phyloP scores from a whole-genome alignment of 2,797 vertebrate species.

The Sebastes glaucus region DNA sequence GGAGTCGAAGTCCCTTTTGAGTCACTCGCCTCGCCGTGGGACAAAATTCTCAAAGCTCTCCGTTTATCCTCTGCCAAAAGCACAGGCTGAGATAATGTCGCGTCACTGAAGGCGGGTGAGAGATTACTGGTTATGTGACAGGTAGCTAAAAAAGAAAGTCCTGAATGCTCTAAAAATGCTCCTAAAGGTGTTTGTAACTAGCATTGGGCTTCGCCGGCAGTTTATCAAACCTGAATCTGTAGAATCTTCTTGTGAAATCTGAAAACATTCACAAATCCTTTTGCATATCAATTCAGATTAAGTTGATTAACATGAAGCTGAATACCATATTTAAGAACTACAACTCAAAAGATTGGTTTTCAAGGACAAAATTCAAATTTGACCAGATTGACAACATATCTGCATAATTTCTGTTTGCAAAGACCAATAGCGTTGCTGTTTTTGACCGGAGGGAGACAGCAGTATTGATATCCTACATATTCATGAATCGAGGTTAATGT shows the following conservation, averaged over 20 bases:
- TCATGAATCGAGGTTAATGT: neutral
- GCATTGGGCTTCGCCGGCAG: neutral
- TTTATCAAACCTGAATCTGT: neutral
- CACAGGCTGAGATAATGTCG: constrained; percentile 14
- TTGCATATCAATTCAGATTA: neutral
- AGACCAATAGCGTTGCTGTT: neutral
- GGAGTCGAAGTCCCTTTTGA: constrained; percentile 31
- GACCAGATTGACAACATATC: neutral
- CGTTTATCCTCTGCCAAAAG: constrained; percentile 34
- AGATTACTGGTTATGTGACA: constrained; percentile 11
- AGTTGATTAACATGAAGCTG: too few relatives aligned
- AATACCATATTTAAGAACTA: neutral
- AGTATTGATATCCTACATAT: neutral
- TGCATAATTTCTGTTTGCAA: neutral
- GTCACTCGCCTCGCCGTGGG: constrained; percentile 11
- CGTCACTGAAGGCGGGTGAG: neutral
- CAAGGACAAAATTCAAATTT: neutral
- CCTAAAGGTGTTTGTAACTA: neutral
- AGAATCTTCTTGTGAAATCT: neutral
- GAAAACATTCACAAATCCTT: neutral
- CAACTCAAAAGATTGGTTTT: neutral
- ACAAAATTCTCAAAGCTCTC: constrained; percentile 19
- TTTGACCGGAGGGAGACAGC: neutral
- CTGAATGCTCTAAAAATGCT: neutral
- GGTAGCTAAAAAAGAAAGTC: neutral